These are phyloP conservation scores for Clarias batrachus DNA, from an alignment of 2,113 vertebrate genomes.

Conservation along the genomic window DNA sequence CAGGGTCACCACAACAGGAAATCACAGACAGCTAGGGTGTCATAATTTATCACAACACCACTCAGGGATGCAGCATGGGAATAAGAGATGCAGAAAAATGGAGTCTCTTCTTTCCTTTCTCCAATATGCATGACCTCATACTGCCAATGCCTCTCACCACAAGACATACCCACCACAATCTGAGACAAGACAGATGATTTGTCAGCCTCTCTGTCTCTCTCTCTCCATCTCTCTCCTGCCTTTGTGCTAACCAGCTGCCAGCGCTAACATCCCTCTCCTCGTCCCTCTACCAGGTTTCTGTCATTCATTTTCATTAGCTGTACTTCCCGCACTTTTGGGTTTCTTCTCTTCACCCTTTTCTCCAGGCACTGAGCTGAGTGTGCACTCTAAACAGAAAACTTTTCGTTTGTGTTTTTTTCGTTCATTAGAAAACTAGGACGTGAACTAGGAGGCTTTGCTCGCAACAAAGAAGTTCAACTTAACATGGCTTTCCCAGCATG, in stretches of 20 bases:
- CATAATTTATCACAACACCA: slow-evolving; percentile 47
- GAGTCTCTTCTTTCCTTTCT: slow-evolving; percentile 32
- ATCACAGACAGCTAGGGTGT: slow-evolving; percentile 38
- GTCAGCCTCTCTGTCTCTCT: slow-evolving; percentile 59
- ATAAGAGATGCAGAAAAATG: slow-evolving; percentile 43
- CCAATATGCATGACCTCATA: slow-evolving; percentile 65
- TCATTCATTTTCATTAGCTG: slow-evolving; percentile 58
- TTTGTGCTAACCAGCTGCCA: slow-evolving; percentile 39
- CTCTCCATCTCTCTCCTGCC: slow-evolving; percentile 29
- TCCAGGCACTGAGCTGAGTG: slow-evolving; percentile 62
- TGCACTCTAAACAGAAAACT: slow-evolving; percentile 62
- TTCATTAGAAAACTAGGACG: slow-evolving; percentile 66
- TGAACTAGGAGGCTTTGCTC: slow-evolving; percentile 27
- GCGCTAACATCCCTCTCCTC: slow-evolving; percentile 45
- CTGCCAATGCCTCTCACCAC: slow-evolving; percentile 70
- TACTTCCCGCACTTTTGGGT: slow-evolving; percentile 39
- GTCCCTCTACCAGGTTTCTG: slow-evolving; percentile 62
- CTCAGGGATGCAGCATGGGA: slow-evolving; percentile 47
- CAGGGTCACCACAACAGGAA: slow-evolving; percentile 50
- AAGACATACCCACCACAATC: slow-evolving; percentile 56
- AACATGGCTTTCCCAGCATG: neutral
- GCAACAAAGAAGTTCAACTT: slow-evolving; percentile 6
- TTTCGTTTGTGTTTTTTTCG: slow-evolving; percentile 51
- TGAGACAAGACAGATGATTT: slow-evolving; percentile 64
- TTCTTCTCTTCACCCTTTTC: slow-evolving; percentile 19